phyloP scores from a whole-genome alignment of 2,113 vertebrate species.

The Jaculus jaculus region DNA sequence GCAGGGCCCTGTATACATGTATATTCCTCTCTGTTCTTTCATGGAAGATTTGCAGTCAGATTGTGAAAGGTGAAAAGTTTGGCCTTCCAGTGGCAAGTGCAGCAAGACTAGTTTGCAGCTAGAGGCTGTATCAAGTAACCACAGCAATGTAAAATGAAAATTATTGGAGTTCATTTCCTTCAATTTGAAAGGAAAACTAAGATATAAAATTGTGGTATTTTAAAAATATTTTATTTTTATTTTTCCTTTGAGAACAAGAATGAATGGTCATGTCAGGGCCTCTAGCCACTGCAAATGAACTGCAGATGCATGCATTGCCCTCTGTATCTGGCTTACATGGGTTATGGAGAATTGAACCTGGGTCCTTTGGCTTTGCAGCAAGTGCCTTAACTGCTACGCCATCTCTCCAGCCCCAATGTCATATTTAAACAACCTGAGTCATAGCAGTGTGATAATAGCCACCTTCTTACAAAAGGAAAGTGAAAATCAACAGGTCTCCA shows the following conservation, averaged over 20 bases:
- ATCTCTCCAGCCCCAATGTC: too few relatives aligned
- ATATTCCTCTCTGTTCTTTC: neutral
- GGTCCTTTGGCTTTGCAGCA: too few relatives aligned
- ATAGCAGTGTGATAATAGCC: neutral
- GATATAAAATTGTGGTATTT: neutral
- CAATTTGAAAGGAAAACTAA: neutral
- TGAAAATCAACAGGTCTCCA: conserved; percentile 13
- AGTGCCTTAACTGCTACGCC: too few relatives aligned
- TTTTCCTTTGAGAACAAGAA: too few relatives aligned
- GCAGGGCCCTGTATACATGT: neutral
- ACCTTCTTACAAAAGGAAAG: neutral
- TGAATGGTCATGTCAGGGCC: too few relatives aligned
- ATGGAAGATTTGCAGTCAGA: neutral
- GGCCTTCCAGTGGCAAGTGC: neutral
- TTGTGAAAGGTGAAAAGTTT: neutral
- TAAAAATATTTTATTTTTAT: too few relatives aligned
- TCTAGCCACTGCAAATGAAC: too few relatives aligned
- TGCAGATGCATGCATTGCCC: too few relatives aligned
- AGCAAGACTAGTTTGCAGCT: neutral
- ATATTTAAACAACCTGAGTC: neutral
- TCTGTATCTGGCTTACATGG: too few relatives aligned
- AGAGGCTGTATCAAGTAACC: neutral
- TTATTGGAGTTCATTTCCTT: neutral
- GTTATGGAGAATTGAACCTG: too few relatives aligned
- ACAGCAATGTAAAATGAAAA: neutral